phyloP scores from a whole-genome alignment of 2,797 vertebrate genomes.

The Gephyroberyx darwinii region DNA sequence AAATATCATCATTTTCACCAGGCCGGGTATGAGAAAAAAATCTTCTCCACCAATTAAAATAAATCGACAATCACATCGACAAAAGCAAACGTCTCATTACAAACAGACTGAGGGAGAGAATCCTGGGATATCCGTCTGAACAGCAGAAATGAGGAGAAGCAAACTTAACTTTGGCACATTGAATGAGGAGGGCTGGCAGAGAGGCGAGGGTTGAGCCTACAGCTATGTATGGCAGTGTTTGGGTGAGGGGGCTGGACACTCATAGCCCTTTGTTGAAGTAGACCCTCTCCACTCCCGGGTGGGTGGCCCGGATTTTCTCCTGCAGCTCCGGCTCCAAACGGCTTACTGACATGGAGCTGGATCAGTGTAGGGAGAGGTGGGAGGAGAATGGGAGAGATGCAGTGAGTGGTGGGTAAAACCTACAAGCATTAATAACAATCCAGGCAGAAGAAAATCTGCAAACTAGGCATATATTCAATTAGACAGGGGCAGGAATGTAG shows the following conservation, averaged over 20 bases:
- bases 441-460: conserved; percentile 26
- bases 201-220: conserved; percentile 55
- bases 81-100: conserved; percentile 63
- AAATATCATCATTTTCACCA: conserved; percentile 50
- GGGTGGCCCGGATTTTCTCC: conserved; percentile 86
- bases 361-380: not conserved
- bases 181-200: conserved; percentile 71
- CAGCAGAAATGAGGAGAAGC: conserved; percentile 61
- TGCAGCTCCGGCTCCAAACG: conserved; percentile 92
- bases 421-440: conserved; percentile 25
- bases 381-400: not conserved
- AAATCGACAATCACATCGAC: conserved; percentile 61
- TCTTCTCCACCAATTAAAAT: conserved; percentile 51
- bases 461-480: conserved; percentile 13
- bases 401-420: conserved; percentile 29
- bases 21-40: conserved; percentile 43
- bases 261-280: conserved; percentile 99
- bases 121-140: conserved; percentile 50
- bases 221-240: conserved; percentile 68
- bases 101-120: conserved; percentile 50
- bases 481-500: not conserved
- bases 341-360: conserved; percentile 92
- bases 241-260: conserved; percentile 63
- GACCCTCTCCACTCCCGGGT: conserved; percentile 87
- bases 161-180: conserved; percentile 84